These are phyloP conservation scores for Pseudachorutes palmiensis DNA, from an alignment of 1,140 invertebrate genomes.

Conservation along the genomic window DNA sequence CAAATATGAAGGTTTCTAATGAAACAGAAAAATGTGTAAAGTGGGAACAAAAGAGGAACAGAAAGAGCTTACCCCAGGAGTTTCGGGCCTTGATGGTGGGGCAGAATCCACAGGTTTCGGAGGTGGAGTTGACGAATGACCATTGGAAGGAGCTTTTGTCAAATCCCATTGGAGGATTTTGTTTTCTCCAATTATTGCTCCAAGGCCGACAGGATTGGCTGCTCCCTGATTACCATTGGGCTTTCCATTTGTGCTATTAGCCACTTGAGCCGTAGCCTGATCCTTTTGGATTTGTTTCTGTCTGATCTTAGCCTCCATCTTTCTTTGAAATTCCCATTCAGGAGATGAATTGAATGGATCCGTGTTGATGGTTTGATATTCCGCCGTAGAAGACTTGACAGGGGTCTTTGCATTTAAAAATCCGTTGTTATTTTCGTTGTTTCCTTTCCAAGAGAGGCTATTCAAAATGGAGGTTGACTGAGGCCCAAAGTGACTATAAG, in stretches of 20 bases:
- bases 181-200: neutral
- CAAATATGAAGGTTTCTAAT: conserved; percentile 33
- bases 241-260: neutral
- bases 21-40: conserved; percentile 11
- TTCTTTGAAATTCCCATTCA: conserved; percentile 9
- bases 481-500: conserved; percentile 34
- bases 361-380: neutral
- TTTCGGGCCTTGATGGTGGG: conserved; percentile 27
- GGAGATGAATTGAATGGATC: neutral
- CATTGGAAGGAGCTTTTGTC: too few relatives aligned
- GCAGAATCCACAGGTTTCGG: neutral
- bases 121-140: neutral
- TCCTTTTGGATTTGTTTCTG: neutral
- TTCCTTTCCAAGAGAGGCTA: neutral
- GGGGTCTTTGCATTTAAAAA: neutral
- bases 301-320: neutral
- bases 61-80: conserved; percentile 28
- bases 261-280: neutral
- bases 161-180: too few relatives aligned
- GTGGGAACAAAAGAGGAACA: neutral
- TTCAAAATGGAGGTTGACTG: neutral
- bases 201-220: neutral
- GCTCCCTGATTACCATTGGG: neutral
- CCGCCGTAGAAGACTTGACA: neutral
- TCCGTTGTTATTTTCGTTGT: neutral